Percentiles rank a stretch among this genome's conserved stretches.
Conservation (phyloP, 2,797 vertebrate species). For the Cyclopterus lumpus region DNA sequence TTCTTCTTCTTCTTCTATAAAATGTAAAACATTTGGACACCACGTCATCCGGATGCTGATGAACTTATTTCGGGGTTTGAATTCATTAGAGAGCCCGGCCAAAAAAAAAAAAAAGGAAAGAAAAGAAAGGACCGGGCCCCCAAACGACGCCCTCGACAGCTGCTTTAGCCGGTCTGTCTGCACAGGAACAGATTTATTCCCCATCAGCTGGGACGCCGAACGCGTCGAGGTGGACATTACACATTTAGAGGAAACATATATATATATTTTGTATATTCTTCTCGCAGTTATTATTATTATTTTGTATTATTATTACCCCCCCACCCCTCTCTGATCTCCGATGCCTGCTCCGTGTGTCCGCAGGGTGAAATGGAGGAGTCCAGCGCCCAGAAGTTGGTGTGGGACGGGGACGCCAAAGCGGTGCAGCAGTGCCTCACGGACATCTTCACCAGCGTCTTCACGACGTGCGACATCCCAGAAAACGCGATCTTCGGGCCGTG, state of each 20-base stretch:
- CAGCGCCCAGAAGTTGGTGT: slow-evolving; percentile 88
- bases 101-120: slow-evolving; percentile 21
- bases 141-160: slow-evolving; percentile 64
- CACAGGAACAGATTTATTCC: slow-evolving; percentile 52
- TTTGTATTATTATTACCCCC: too few species aligned
- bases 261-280: too few species aligned
- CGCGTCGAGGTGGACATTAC: background rate
- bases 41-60: slow-evolving; percentile 35
- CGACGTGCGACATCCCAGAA: slow-evolving; percentile 96
- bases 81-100: slow-evolving; percentile 62
- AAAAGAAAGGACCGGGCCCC: slow-evolving; percentile 22
- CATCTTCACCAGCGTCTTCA: slow-evolving; percentile 98
- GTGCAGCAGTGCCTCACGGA: slow-evolving; percentile 98
- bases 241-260: background rate
- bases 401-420: slow-evolving; percentile 95
- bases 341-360: background rate
- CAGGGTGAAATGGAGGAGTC: slow-evolving; percentile 88
- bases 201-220: slow-evolving; percentile 22
- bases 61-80: slow-evolving; percentile 55
- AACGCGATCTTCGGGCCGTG: slow-evolving; percentile 97
- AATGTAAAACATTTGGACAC: slow-evolving; percentile 4
- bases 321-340: background rate
- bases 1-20: background rate
- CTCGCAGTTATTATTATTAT: too few species aligned
- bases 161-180: slow-evolving; percentile 61